Evolutionary conservation across 2,888 invertebrate species (phyloP).

Genomic region (Mimumesa dahlbomi): DNA sequence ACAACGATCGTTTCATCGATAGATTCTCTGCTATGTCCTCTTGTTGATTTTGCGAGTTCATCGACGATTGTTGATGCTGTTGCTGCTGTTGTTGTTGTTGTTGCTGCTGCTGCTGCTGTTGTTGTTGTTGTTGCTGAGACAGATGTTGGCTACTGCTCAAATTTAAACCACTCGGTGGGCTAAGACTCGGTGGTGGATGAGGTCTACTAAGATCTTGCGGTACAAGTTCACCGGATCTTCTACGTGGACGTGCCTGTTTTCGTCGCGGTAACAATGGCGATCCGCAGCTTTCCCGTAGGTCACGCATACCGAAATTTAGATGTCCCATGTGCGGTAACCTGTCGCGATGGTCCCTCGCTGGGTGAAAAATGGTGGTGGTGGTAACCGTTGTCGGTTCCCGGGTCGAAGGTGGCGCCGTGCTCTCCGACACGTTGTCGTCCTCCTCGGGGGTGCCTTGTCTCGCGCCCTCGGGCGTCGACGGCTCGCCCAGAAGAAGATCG

Average conservation of each 20-base stretch:
- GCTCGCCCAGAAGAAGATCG: conserved; percentile 80
- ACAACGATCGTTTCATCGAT: conserved; percentile 75
- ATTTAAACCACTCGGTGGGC: conserved; percentile 74
- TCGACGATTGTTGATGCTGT: conserved; percentile 47
- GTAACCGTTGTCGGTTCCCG: conserved; percentile 34
- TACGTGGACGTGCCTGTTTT: conserved; percentile 92
- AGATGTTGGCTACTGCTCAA: conserved; percentile 59
- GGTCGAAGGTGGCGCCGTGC: conserved; percentile 73
- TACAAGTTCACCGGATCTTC: conserved; percentile 89
- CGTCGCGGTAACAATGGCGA: conserved; percentile 90
- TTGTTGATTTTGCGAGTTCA: conserved; percentile 54
- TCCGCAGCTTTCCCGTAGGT: conserved; percentile 83
- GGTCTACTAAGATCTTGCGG: conserved; percentile 84
- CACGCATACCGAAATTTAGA: conserved; percentile 71
- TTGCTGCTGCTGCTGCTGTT: conserved; percentile 55
- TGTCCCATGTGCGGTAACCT: conserved; percentile 80
- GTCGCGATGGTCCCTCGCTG: conserved; percentile 75
- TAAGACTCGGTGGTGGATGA: conserved; percentile 72
- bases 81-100: conserved; percentile 48
- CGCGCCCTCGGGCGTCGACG: conserved; percentile 81
- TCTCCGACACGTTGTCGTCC: conserved; percentile 71
- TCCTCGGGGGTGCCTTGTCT: conserved; percentile 70
- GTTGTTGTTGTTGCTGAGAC: conserved; percentile 54
- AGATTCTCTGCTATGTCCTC: conserved; percentile 78
- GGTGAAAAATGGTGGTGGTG: conserved; percentile 45